Evolutionary conservation across 2,888 invertebrate genomes (phyloP).

Genomic region (Drepanosiphum platanoidis): DNA sequence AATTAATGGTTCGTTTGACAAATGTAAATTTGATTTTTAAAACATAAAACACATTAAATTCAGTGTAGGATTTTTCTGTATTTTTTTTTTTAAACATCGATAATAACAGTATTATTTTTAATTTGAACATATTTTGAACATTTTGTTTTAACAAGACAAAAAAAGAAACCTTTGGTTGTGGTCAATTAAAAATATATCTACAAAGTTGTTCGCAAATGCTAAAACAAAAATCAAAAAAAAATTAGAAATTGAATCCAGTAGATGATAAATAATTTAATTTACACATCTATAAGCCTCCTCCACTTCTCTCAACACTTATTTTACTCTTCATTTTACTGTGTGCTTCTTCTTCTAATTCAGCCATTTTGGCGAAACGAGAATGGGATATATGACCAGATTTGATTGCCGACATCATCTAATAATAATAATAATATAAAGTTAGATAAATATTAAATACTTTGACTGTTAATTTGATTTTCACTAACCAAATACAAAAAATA

Average conservation of each 20-base stretch:
- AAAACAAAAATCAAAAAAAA: constrained; percentile 35
- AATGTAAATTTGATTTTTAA: too few species aligned
- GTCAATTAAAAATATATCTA: constrained; percentile 25
- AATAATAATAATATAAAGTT: constrained; percentile 64
- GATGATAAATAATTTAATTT: not conserved
- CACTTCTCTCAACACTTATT: constrained; percentile 92
- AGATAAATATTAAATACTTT: constrained; percentile 47
- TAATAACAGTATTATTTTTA: constrained; percentile 38
- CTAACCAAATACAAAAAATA: not conserved
- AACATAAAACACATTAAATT: not conserved
- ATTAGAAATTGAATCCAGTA: not conserved
- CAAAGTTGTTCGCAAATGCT: constrained; percentile 17
- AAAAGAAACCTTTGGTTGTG: constrained; percentile 26
- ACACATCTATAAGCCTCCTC: constrained; percentile 87
- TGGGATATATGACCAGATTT: constrained; percentile 96
- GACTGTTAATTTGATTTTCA: not conserved
- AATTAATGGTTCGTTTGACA: too few species aligned
- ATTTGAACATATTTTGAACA: constrained; percentile 46
- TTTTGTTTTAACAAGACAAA: constrained; percentile 43
- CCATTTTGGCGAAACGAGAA: constrained; percentile 94
- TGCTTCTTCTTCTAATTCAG: constrained; percentile 88
- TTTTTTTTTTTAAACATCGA: constrained; percentile 32
- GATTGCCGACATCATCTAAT: constrained; percentile 97
- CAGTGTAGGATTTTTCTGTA: not conserved
- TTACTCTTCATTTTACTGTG: constrained; percentile 83